Percentiles rank a stretch among this genome's conserved stretches.
Conservation (phyloP, 2,797 vertebrate species). For the Myotis planiceps region DNA sequence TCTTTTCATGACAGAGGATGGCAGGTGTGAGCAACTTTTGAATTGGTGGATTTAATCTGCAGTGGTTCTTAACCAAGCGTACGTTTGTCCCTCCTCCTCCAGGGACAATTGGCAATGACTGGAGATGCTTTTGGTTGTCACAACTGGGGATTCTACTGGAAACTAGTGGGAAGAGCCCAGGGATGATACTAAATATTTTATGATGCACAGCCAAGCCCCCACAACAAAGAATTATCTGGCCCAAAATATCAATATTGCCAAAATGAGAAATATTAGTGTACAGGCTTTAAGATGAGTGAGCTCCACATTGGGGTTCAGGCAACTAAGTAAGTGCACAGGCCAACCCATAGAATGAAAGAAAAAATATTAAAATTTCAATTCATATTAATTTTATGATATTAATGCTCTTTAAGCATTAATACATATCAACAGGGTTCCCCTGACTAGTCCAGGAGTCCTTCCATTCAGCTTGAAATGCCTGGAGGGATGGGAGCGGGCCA, state of each 20-base stretch:
- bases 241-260: background rate
- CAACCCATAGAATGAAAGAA: background rate
- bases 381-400: background rate
- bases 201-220: background rate
- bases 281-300: background rate
- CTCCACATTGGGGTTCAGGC: background rate
- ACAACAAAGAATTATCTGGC: background rate
- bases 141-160: background rate
- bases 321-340: background rate
- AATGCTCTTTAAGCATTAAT: background rate
- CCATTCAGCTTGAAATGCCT: background rate
- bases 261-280: background rate
- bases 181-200: background rate
- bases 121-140: background rate
- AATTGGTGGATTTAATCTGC: background rate
- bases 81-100: background rate
- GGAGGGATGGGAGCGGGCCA: background rate
- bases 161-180: too few relatives aligned
- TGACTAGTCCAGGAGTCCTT: background rate
- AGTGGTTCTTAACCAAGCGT: background rate
- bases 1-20: background rate
- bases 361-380: background rate
- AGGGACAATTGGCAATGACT: background rate
- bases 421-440: background rate
- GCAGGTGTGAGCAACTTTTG: background rate